Base-by-base conservation (phyloP, 2,888 invertebrate genomes). In the Diarsia dahlii region DNA sequence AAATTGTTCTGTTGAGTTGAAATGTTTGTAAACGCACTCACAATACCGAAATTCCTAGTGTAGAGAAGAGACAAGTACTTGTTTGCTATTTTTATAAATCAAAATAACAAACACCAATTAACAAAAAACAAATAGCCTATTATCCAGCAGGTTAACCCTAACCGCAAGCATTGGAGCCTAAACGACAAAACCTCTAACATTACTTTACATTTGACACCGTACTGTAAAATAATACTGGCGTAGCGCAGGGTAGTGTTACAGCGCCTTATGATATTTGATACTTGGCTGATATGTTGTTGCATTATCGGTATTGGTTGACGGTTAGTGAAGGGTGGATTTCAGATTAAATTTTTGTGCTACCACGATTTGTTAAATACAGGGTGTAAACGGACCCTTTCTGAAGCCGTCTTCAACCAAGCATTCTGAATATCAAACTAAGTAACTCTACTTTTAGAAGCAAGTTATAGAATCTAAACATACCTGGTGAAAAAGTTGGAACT, bases 111-210 rank as follows among this genome's bases (percentile, higher is more conserved):
- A 70, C 45, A 8, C 50, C 5, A n/a, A 39, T 58, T 13, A 70
- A 58, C 60, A 80, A 84, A 39, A 20, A 39, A 63, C 39, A 45
- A 84, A 66, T 18, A 58, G 28, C 39, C 23, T 20, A 50, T 81
- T 85, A 65, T 13, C 67, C 56, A 62, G 28, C 39, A 48, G 12
- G 50, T 85, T 76, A 82, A 81, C 76, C 71, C 67, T 76, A 56
- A 85, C 81, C 81, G 82, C 85, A 82, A 76, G 39, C 82, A 81
- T 18, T 86, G 73, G 23, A 77, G 85, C 85, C 67, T 84, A 87
- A 84, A 78, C 77, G 87, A 39, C 73, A 58, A 77, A 77, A 80
- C 84, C 87, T 84, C 75, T 86, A 72, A 62, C 63, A 65, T 87
- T 82, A 89, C 88, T n/a, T 2, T 56, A 63, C 58, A 69, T 58